Conservation (phyloP, 2,113 vertebrate species). For the Anhinga anhinga region DNA sequence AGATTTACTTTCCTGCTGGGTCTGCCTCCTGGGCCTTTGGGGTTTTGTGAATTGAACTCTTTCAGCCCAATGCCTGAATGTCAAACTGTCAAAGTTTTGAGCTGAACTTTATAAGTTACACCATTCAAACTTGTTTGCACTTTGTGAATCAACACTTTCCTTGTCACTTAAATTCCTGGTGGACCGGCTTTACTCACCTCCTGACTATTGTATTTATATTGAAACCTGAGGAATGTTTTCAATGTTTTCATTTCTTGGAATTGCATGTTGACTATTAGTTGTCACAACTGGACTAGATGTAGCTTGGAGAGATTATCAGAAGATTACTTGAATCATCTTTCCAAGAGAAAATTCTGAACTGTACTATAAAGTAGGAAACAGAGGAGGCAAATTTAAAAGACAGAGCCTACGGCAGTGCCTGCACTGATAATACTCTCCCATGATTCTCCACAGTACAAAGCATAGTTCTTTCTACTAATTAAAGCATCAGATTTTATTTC, state of each 20-base stretch:
- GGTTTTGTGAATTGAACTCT: background rate
- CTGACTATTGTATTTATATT: background rate
- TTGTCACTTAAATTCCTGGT: background rate
- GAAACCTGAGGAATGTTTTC: background rate
- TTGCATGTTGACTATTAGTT: background rate
- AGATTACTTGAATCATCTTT: background rate
- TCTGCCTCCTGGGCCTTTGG: background rate
- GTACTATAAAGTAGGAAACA: background rate
- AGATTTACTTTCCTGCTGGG: background rate
- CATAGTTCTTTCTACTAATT: background rate
- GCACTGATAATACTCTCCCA: background rate
- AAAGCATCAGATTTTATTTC: background rate
- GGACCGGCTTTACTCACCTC: background rate
- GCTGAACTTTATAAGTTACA: background rate
- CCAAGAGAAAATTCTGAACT: background rate
- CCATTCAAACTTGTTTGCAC: background rate
- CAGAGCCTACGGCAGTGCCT: background rate
- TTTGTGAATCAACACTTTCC: background rate
- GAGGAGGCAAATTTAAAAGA: background rate
- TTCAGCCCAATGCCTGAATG: background rate
- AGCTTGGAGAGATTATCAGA: background rate
- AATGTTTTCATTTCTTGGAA: background rate
- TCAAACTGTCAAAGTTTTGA: background rate
- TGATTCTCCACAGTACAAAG: background rate
- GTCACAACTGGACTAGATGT: background rate